These are phyloP conservation scores for Trachythela sp. DNA, from an alignment of 64 coral and sea anemone species.

Conservation along the genomic window DNA sequence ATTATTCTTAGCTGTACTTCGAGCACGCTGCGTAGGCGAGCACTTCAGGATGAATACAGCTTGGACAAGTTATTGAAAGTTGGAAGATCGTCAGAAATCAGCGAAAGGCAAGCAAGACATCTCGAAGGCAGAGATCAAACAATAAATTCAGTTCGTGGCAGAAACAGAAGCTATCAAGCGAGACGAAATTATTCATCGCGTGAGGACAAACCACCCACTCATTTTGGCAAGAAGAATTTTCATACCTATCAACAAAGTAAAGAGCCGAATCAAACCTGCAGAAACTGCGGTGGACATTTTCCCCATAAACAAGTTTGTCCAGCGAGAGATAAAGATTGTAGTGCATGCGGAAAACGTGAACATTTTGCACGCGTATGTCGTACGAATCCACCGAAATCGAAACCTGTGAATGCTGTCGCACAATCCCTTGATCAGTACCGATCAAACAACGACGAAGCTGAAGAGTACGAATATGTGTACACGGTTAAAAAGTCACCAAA, in stretches of 20 bases:
- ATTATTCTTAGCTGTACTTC: conserved; percentile 36
- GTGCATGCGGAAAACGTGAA: background rate
- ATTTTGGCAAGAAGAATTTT: no score
- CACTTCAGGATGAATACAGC: conserved; percentile 26
- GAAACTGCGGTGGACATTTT: conserved; percentile 15
- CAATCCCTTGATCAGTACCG: no score
- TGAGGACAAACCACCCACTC: background rate
- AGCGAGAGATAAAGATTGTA: background rate
- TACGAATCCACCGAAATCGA: background rate
- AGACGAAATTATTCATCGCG: background rate
- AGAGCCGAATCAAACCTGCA: background rate
- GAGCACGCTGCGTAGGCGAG: background rate
- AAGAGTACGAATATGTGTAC: background rate
- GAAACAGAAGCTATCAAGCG: background rate
- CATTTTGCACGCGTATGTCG: conserved; percentile 7
- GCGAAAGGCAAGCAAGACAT: conserved; percentile 3
- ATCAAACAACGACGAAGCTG: background rate
- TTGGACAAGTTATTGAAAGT: conserved; percentile 16
- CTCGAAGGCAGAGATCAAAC: background rate
- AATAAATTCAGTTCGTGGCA: background rate
- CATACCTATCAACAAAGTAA: background rate
- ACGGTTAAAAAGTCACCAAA: background rate
- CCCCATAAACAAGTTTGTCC: conserved; percentile 13
- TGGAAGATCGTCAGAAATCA: conserved; percentile 16
- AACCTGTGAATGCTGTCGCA: background rate